These are phyloP conservation scores for Alosa sapidissima DNA, from an alignment of 2,797 vertebrate genomes.

Conservation along the genomic window DNA sequence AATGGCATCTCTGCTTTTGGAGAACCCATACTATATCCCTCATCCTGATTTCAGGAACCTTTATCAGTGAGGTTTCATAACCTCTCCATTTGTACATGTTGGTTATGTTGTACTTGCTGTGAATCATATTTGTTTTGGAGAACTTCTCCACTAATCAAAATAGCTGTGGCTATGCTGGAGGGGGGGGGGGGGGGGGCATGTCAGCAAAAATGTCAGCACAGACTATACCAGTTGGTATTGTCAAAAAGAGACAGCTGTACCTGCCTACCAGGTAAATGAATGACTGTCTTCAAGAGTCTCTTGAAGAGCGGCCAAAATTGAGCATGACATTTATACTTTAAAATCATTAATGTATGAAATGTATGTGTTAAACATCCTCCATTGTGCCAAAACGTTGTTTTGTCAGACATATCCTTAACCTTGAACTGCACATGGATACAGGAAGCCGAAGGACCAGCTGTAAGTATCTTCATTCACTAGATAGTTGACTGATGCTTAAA, in stretches of 20 bases:
- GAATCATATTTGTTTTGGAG: background rate
- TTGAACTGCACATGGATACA: slow-evolving; percentile 82
- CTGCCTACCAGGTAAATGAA: background rate
- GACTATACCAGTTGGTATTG: background rate
- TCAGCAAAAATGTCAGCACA: too few relatives aligned
- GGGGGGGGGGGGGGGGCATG: too few relatives aligned
- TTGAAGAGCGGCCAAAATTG: background rate
- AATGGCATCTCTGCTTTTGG: slow-evolving; percentile 93
- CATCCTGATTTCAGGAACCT: background rate
- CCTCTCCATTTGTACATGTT: background rate
- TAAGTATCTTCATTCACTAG: slow-evolving; percentile 66
- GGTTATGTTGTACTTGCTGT: background rate
- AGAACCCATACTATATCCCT: slow-evolving; percentile 99
- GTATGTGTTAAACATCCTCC: background rate
- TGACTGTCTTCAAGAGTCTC: background rate
- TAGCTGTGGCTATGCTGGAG: too few relatives aligned
- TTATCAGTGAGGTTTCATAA: background rate
- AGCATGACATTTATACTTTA: background rate
- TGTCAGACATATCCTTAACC: slow-evolving; percentile 75
- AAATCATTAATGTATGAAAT: background rate
- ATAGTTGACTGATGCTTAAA: background rate
- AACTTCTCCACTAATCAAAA: background rate
- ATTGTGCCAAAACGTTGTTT: background rate
- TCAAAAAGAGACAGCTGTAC: background rate
- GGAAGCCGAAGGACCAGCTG: slow-evolving; percentile 94